Base-by-base conservation (phyloP, 1,140 invertebrate genomes). In the Leucophenga varia region DNA sequence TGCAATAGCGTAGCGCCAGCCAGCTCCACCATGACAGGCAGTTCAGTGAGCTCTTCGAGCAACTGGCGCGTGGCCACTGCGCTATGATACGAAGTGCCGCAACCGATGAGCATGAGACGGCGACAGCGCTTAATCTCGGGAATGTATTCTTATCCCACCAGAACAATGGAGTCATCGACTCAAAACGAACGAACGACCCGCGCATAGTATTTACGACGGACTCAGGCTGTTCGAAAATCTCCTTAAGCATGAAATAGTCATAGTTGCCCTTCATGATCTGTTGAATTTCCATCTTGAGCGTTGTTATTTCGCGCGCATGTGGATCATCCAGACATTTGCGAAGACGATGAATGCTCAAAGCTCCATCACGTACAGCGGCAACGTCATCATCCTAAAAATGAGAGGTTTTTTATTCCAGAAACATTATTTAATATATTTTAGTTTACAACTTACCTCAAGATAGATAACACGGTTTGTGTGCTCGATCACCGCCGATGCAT, bases 241-340 rank as follows among this genome's bases (percentile, higher is more conserved):
- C 97, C 75, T 99, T 99, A 76, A 99, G 95, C 97, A 99, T 99
- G 76, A 98, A 99, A 47, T 92, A 96, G 55, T 91, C 90, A 78
- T 92, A 99, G 71, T 95, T 97, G 22, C 97, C 96, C 79, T 99
- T 99, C 97, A 99, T 99, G 53, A 99, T 99, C 77, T 99, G 89
- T 74, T 99, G 95, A 45, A 99, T 88, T 79, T 99, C 95, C 86
- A 98, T 90, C 75, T 98, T 98, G 0, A 99, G 76, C 2, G 93
- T 98, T 19, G 89, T 93, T 36, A 99, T 97, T 79, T 99, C 97
- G 45, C 97, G 82, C 14, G 89, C 86, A 68, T 91, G 87, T 13
- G 88, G 82, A 73, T 93, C 90, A 67, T 93, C 90, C 55, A 88
- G 76, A 52, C 83, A 82, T 40, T 90, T 80, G 71, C 69, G 80